Evolutionary conservation across 2,888 invertebrate genomes (phyloP).

Genomic region (Harpalus rufipes): DNA sequence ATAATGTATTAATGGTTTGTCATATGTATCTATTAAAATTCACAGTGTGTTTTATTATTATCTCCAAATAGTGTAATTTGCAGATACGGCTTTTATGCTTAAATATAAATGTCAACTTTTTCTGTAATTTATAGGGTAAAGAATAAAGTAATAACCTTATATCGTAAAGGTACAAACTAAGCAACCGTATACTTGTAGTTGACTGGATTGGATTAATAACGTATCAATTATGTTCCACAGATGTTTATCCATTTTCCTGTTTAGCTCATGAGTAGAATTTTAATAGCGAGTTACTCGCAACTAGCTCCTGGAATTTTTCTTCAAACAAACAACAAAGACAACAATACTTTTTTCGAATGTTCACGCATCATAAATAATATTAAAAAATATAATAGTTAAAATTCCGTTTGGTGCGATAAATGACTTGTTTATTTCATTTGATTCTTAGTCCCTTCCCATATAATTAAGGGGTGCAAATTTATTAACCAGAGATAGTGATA

Average conservation of each 20-base stretch:
- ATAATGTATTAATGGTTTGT: no score
- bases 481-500: background rate
- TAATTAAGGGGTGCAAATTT: background rate
- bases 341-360: background rate
- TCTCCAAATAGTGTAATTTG: no score
- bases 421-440: background rate
- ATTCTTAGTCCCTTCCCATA: background rate
- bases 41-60: no score
- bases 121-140: no score
- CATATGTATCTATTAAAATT: no score
- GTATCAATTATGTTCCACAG: constrained; percentile 58
- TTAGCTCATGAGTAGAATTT: constrained; percentile 53
- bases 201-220: constrained; percentile 47
- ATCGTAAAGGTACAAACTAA: background rate
- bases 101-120: no score
- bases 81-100: no score
- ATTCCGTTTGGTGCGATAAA: background rate
- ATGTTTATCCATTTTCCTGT: constrained; percentile 58
- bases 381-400: background rate
- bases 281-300: constrained; percentile 29
- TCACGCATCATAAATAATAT: background rate
- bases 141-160: background rate
- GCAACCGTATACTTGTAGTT: constrained; percentile 18
- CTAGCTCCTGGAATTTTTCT: constrained; percentile 43
- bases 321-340: background rate